Evolutionary conservation across 2,888 invertebrate species (phyloP).

Genomic region (Eremobia ochroleuca): DNA sequence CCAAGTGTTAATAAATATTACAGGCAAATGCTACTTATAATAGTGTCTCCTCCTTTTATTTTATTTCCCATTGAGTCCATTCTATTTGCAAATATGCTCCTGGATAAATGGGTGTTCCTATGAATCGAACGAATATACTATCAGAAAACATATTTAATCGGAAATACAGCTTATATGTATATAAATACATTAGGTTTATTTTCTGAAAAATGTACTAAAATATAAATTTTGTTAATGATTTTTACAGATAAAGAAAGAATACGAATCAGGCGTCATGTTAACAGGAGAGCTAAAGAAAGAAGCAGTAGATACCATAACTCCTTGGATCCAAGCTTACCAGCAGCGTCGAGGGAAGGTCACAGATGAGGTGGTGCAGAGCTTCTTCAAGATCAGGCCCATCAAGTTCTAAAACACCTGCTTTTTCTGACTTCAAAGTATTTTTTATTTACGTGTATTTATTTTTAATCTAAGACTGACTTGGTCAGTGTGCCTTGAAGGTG

Average conservation of each 20-base stretch:
- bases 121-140: not conserved
- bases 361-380: conserved; percentile 95
- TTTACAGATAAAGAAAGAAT: conserved; percentile 92
- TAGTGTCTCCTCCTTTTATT: not conserved
- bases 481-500: conserved; percentile 59
- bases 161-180: not conserved
- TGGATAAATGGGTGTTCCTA: too few species aligned
- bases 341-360: conserved; percentile 94
- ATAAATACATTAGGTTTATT: too few species aligned
- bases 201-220: too few species aligned
- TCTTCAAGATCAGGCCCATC: conserved; percentile 96
- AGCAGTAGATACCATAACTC: conserved; percentile 93
- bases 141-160: not conserved
- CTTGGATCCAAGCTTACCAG: conserved; percentile 96
- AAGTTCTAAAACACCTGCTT: conserved; percentile 85
- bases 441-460: conserved; percentile 23
- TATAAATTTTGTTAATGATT: not conserved
- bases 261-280: conserved; percentile 96
- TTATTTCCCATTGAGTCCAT: not conserved
- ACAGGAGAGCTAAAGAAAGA: conserved; percentile 98
- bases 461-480: conserved; percentile 52
- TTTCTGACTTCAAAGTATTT: conserved; percentile 20
- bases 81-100: not conserved
- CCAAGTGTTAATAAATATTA: not conserved
- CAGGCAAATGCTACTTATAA: not conserved